A percentile compares a stretch with the other conserved stretches of the same genome.
phyloP scores from a whole-genome alignment of 2,888 invertebrate genomes.

The Thyatira batis region DNA sequence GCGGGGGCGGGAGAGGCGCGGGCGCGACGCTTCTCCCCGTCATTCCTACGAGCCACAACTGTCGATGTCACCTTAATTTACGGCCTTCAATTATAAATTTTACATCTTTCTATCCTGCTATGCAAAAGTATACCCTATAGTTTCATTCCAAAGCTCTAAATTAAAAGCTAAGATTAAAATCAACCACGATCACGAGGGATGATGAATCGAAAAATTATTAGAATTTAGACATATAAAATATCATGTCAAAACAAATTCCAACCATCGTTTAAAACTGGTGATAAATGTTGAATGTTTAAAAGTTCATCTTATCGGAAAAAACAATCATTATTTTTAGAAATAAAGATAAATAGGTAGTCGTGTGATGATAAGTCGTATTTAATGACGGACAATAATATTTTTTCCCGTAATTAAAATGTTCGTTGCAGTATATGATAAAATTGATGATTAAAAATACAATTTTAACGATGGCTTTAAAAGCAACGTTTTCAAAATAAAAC shows the following conservation, averaged over 20 bases:
- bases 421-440: slow-evolving; percentile 61
- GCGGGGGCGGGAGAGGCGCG: too few species aligned
- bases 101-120: slow-evolving; percentile 48
- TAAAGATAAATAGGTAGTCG: slow-evolving; percentile 48
- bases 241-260: neutral
- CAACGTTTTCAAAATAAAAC: slow-evolving; percentile 37
- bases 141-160: slow-evolving; percentile 13
- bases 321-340: slow-evolving; percentile 40
- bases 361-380: slow-evolving; percentile 52
- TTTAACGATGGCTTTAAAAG: slow-evolving; percentile 54
- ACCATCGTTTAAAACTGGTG: neutral
- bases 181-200: slow-evolving; percentile 20
- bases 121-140: slow-evolving; percentile 26
- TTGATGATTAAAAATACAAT: slow-evolving; percentile 55
- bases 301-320: neutral
- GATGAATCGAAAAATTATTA: slow-evolving; percentile 25
- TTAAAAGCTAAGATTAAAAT: slow-evolving; percentile 7
- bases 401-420: slow-evolving; percentile 74
- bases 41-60: slow-evolving; percentile 73
- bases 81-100: slow-evolving; percentile 81
- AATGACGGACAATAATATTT: slow-evolving; percentile 54
- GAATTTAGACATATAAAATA: neutral
- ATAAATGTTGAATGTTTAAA: neutral
- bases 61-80: slow-evolving; percentile 83
- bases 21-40: slow-evolving; percentile 41